A percentile compares a stretch with the other conserved stretches of the same genome.
Evolutionary conservation across 2,797 vertebrate genomes (phyloP).

Genomic region (Microchirus variegatus): DNA sequence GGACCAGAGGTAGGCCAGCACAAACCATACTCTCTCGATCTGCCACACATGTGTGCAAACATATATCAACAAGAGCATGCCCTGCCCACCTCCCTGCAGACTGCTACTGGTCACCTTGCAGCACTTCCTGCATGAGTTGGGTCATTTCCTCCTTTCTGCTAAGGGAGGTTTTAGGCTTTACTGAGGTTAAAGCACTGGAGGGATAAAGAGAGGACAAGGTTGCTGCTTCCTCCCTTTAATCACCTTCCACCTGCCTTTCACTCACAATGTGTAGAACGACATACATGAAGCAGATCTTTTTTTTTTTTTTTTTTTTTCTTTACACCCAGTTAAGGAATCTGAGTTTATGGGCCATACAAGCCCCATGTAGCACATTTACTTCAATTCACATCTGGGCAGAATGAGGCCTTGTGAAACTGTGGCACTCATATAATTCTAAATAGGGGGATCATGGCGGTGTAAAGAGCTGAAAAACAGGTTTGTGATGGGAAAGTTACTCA

Average conservation of each 20-base stretch:
- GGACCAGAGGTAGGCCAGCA: conserved; percentile 64
- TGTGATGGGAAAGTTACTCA: conserved; percentile 41
- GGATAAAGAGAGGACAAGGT: conserved; percentile 48
- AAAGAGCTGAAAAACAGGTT: conserved; percentile 38
- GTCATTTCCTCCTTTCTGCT: conserved; percentile 80
- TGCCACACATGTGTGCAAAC: conserved; percentile 27
- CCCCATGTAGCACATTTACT: conserved; percentile 43
- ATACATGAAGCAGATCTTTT: neutral
- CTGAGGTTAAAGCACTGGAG: conserved; percentile 38
- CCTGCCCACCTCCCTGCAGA: conserved; percentile 41
- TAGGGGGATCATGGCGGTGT: conserved; percentile 35
- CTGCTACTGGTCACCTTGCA: conserved; percentile 79
- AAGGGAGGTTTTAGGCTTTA: conserved; percentile 32
- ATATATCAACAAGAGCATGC: conserved; percentile 16
- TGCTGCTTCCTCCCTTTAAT: conserved; percentile 48
- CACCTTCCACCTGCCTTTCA: conserved; percentile 36
- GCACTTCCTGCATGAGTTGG: conserved; percentile 77
- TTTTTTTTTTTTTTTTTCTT: conserved; percentile 5
- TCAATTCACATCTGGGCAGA: conserved; percentile 56
- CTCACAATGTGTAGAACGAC: conserved; percentile 16
- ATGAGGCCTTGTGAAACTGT: conserved; percentile 51
- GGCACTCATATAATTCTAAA: conserved; percentile 59
- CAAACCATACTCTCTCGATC: conserved; percentile 46
- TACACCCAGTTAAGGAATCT: conserved; percentile 12
- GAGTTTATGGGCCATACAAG: conserved; percentile 41